phyloP scores from a whole-genome alignment of 2,888 invertebrate species.

The Ephialtes manifestator region DNA sequence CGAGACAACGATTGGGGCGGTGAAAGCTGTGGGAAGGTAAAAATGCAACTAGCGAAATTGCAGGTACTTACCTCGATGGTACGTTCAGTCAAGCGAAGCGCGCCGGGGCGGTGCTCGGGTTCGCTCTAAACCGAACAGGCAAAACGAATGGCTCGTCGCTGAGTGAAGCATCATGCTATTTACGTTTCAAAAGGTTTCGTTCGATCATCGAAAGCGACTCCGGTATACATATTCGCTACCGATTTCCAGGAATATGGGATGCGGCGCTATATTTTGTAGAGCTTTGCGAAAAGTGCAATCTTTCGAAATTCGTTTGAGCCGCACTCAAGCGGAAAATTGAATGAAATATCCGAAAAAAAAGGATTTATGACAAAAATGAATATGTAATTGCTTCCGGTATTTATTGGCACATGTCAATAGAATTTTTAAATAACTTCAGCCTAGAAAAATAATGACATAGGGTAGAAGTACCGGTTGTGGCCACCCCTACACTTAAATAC shows the following conservation, averaged over 20 bases:
- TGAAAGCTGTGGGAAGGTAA: constrained; percentile 13
- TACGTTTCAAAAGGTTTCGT: constrained; percentile 22
- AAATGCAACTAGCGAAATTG: constrained; percentile 48
- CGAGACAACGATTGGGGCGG: constrained; percentile 5
- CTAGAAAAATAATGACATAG: neutral
- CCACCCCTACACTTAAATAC: no score
- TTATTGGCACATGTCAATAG: neutral
- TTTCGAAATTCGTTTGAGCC: neutral
- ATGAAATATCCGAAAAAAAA: neutral
- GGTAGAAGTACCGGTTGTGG: no score
- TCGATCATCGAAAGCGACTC: constrained; percentile 45
- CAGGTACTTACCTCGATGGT: constrained; percentile 47
- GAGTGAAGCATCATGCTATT: constrained; percentile 58
- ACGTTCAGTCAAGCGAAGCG: constrained; percentile 40
- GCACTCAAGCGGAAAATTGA: constrained; percentile 6
- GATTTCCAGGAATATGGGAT: neutral
- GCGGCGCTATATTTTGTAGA: no score
- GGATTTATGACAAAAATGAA: neutral
- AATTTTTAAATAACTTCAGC: neutral
- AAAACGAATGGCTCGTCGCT: constrained; percentile 53
- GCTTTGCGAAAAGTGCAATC: constrained; percentile 10
- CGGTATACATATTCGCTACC: constrained; percentile 17
- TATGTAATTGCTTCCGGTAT: no score
- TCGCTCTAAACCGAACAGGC: constrained; percentile 11
- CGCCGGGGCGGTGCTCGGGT: neutral